Evolutionary conservation across 2,113 vertebrate genomes (phyloP), one percentile per base, ranked within the genome.

Genomic region (Atherinomorus stipes): DNA sequence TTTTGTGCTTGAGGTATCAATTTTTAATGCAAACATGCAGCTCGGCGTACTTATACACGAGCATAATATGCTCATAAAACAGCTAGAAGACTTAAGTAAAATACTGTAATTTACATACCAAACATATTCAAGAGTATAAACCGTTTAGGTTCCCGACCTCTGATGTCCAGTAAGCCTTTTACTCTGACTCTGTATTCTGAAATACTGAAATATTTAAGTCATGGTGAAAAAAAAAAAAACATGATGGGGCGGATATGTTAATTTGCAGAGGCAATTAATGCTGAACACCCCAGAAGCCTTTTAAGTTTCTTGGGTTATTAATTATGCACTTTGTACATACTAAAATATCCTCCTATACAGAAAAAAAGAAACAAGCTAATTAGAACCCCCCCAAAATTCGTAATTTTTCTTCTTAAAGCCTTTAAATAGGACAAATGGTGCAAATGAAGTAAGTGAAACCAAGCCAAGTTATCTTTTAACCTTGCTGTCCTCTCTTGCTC

Each of bases 261-360:
- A 92, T 93, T 92, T 90, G 73, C 85, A 13, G 74, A 89, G 70
- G 88, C 79, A 93, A 91, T 92, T 89, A 90, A 89, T 88, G 79
- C 85, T 84, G 66, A 88, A 89, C 81, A 89, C 85, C 88, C 88
- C 80, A 74, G 82, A 90, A 92, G 87, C 89, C 86, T 88, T 93
- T 93, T 90, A 90, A 90, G 89, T 93, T 93, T 91, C 89, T 86
- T 84, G 72, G 78, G 83, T 85, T 81, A 90, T 93, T 94, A 94
- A 94, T 93, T 91, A 92, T 93, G 92, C 86, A 92, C 90, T 92
- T 91, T 93, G 89, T 92, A 92, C 88, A 92, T 92, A 90, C 84
- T 87, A 90, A 92, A 92, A 92, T 91, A 90, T 89, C 86, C 77
- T 88, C 69, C 83, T 83, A 87, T 91, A 76, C 83, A 85, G 62